A percentile compares a stretch with the other conserved stretches of the same genome.
These are phyloP conservation scores for Galeopsomyia nigrocyanea DNA, from an alignment of 2,888 invertebrate genomes.

Conservation along the genomic window DNA sequence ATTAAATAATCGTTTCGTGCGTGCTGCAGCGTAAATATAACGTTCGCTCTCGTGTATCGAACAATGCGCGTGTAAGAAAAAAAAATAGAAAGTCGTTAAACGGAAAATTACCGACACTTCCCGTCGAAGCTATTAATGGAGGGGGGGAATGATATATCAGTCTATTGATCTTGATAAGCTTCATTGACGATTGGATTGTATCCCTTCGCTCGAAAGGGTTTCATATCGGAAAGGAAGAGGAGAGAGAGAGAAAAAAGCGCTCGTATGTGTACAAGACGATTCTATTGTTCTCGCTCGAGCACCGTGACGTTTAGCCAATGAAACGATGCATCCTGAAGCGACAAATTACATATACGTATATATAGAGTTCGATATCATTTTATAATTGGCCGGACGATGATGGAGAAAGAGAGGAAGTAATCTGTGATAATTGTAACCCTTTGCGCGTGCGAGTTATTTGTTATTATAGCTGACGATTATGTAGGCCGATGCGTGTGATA, in stretches of 20 bases:
- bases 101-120: too few species aligned
- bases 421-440: constrained; percentile 29
- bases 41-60: too few species aligned
- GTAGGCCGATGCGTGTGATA: constrained; percentile 13
- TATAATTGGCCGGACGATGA: not conserved
- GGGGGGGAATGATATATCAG: constrained; percentile 21
- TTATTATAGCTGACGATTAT: constrained; percentile 6
- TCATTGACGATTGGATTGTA: constrained; percentile 17
- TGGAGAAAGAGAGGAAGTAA: constrained; percentile 31
- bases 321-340: constrained; percentile 19
- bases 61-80: too few species aligned
- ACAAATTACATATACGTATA: constrained; percentile 36
- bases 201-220: constrained; percentile 1
- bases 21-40: not conserved
- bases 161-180: constrained; percentile 27
- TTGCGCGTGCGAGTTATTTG: constrained; percentile 7
- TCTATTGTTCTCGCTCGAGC: constrained; percentile 34
- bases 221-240: constrained; percentile 16
- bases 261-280: constrained; percentile 5
- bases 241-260: not conserved
- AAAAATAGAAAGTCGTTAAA: too few species aligned
- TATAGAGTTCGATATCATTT: constrained; percentile 1
- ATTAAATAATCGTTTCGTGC: not conserved
- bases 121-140: not conserved
- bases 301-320: constrained; percentile 22